Conservation (phyloP, 2,113 vertebrate species). For the Zosterops pallidus region DNA sequence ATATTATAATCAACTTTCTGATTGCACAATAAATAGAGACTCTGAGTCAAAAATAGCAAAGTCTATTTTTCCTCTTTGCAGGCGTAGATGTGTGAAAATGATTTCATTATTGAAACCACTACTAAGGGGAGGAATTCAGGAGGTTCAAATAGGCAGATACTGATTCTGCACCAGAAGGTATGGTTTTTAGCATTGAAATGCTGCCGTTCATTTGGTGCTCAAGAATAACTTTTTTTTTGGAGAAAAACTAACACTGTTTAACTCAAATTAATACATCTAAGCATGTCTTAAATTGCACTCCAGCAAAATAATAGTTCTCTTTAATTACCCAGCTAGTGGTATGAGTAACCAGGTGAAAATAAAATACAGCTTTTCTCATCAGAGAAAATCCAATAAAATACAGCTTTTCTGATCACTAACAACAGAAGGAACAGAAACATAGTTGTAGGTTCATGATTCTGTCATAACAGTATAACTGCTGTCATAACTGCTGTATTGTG, state of each 20-base stretch:
- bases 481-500: not conserved
- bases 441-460: not conserved
- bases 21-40: slow-evolving; percentile 42
- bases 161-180: not conserved
- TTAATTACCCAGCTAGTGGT: not conserved
- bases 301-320: not conserved
- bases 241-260: not conserved
- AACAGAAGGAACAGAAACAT: not conserved
- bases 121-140: not conserved
- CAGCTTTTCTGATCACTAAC: not conserved
- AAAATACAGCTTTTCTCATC: not conserved
- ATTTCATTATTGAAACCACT: not conserved
- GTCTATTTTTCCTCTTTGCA: not conserved
- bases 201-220: not conserved
- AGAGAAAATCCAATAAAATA: not conserved
- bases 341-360: not conserved
- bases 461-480: not conserved
- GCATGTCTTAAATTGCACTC: not conserved
- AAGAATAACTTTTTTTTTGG: not conserved
- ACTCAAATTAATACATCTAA: not conserved
- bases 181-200: not conserved
- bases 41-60: slow-evolving; percentile 46
- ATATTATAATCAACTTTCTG: slow-evolving; percentile 54
- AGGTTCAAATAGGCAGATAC: not conserved
- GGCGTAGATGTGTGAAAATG: not conserved